Conservation (phyloP, 2,113 vertebrate genomes). For the Polypterus senegalus region DNA sequence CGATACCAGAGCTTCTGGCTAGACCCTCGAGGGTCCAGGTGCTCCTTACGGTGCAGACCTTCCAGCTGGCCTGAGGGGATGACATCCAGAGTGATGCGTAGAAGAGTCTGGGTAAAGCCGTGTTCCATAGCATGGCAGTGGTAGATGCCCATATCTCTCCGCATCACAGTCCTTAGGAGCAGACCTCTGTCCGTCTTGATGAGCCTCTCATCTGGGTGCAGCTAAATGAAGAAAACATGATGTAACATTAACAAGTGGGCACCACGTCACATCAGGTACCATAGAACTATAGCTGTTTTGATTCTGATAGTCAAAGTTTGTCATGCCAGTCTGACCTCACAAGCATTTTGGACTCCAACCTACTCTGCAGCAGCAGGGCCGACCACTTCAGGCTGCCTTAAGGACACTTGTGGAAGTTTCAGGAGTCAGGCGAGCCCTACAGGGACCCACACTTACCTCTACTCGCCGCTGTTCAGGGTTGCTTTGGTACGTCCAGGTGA, state of each 20-base stretch:
- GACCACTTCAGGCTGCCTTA: too few species aligned
- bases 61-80: slow-evolving; percentile 46
- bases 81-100: slow-evolving; percentile 70
- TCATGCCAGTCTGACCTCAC: too few species aligned
- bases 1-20: slow-evolving; percentile 80
- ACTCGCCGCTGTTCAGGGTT: slow-evolving; percentile 42
- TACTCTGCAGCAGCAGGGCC: too few species aligned
- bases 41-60: slow-evolving; percentile 28
- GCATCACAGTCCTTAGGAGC: slow-evolving; percentile 65
- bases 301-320: too few species aligned
- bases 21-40: slow-evolving; percentile 33
- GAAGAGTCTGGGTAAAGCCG: slow-evolving; percentile 77
- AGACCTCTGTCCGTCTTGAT: slow-evolving; percentile 62
- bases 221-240: slow-evolving; percentile 37
- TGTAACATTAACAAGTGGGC: background rate
- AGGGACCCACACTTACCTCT: slow-evolving; percentile 50
- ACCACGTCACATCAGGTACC: too few species aligned
- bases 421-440: too few species aligned
- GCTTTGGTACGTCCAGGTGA: slow-evolving; percentile 81
- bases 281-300: too few species aligned
- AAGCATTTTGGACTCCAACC: too few species aligned
- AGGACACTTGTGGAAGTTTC: too few species aligned
- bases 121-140: slow-evolving; percentile 78
- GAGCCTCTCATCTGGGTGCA: slow-evolving; percentile 62
- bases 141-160: slow-evolving; percentile 63